These are phyloP conservation scores for Drosophila picticornis DNA, from an alignment of 2,888 invertebrate species.

Conservation along the genomic window DNA sequence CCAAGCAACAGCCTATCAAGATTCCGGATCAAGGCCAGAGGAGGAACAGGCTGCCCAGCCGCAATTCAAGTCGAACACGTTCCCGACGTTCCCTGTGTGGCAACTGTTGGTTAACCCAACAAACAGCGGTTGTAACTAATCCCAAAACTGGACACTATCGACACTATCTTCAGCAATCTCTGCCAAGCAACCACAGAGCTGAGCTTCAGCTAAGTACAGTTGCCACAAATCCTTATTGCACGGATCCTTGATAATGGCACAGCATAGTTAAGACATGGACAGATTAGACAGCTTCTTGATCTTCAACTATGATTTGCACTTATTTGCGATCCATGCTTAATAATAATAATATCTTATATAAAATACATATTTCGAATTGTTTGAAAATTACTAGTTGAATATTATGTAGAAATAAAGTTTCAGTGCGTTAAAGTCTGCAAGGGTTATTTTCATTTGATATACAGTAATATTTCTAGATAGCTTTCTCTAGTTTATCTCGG, in stretches of 20 bases:
- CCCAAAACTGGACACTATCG: constrained; percentile 7
- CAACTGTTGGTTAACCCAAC: constrained; percentile 14
- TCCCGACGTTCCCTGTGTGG: background rate
- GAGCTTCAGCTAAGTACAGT: background rate
- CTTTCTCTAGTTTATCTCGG: background rate
- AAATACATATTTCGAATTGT: background rate
- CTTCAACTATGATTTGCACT: constrained; percentile 14
- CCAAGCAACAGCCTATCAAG: constrained; percentile 47
- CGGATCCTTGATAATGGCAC: constrained; percentile 7
- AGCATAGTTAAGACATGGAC: constrained; percentile 4
- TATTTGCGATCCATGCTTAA: constrained; percentile 13
- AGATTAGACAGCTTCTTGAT: background rate
- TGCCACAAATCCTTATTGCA: background rate
- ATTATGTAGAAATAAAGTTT: constrained; percentile 14
- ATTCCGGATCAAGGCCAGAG: background rate
- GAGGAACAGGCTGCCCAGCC: background rate
- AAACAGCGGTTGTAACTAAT: background rate
- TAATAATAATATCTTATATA: background rate
- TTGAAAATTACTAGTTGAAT: background rate
- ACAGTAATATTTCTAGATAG: background rate
- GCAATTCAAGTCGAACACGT: background rate
- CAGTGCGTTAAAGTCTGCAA: background rate
- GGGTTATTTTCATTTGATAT: background rate
- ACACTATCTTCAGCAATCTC: background rate
- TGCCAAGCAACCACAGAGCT: background rate